phyloP scores from a whole-genome alignment of 1,140 invertebrate genomes.

The Drosophila sp. region DNA sequence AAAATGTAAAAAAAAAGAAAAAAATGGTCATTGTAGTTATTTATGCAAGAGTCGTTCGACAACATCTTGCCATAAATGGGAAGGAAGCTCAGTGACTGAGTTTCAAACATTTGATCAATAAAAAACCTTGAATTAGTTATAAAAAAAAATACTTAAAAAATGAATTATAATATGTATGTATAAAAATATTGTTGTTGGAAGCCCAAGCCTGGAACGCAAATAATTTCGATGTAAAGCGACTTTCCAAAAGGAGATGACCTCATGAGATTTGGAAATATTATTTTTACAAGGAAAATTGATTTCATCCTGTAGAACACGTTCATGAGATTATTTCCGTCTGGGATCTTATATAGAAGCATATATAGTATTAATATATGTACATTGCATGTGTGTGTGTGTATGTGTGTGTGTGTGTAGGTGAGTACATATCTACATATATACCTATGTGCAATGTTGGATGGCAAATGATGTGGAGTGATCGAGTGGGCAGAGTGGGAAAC shows the following conservation, averaged over 20 bases:
- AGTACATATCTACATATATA: slow-evolving; percentile 18
- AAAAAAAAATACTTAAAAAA: neutral
- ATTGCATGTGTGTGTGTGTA: no score
- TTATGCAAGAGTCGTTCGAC: slow-evolving; percentile 64
- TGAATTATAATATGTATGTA: neutral
- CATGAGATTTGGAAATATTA: neutral
- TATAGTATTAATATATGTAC: neutral
- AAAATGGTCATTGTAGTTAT: slow-evolving; percentile 11
- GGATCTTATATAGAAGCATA: slow-evolving; percentile 14
- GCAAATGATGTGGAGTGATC: slow-evolving; percentile 8
- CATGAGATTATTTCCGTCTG: no score
- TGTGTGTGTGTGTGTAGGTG: no score
- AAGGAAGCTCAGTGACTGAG: slow-evolving; percentile 74
- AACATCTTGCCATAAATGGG: slow-evolving; percentile 50
- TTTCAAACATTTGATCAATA: slow-evolving; percentile 50
- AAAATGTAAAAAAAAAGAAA: slow-evolving; percentile 30
- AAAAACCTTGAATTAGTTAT: neutral
- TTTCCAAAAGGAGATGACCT: neutral
- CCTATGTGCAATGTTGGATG: slow-evolving; percentile 35
- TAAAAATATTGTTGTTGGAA: neutral
- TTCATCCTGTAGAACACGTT: neutral
- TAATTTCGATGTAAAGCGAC: neutral
- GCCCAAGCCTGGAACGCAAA: neutral
- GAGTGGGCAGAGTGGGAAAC: slow-evolving; percentile 43
- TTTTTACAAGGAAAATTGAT: no score